Base-by-base conservation (phyloP, 2,888 invertebrate species). In the Hypomecis punctinalis region DNA sequence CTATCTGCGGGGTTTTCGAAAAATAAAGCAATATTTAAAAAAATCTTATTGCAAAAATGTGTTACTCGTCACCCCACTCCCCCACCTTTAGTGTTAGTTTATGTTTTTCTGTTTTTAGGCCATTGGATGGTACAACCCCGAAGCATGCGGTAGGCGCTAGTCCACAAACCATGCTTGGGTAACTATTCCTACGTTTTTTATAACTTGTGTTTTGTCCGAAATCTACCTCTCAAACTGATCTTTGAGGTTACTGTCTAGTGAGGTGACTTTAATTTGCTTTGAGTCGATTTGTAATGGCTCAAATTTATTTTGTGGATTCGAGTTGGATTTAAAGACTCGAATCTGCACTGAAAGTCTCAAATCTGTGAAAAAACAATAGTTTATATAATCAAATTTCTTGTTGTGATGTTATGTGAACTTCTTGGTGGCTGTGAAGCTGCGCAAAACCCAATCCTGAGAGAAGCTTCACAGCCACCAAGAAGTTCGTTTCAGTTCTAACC, bases 131-230 rank as follows among this genome's bases (percentile, higher is more conserved):
- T 82, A 90, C 91, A 74, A 89, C 93, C 64, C 92, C 93, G 91
- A 93, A 93, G 93, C 93, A 92, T 91, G 93, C 93, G 73, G 92
- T 93, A 91, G 92, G 90, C 79, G 92, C 90, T 91, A 93, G 88
- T 81, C 93, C 93, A 90, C 94, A 94, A 94, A 85, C 93, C 88
- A 88, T 91, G 87, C 94, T 95, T 90, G 94, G 95, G 95, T 95
- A 95, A 95, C 94, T 94, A 92, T 93, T 54, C 76, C 74, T 74
- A 80, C 77, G 76, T 78, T 79, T 61, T 46, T 55, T 64, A 59
- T 45, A 47, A 0, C 47, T 40, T 49, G 49, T 65, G 64, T 74
- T 66, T 75, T 75, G 61, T 68, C 1, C 23, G 7, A 58, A 53
- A 43, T 53, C 0, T 63, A 63, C n/a, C 11, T 58, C 52, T 57